Evolutionary conservation across 2,888 invertebrate species (phyloP).

Genomic region (Abscondita cerata): DNA sequence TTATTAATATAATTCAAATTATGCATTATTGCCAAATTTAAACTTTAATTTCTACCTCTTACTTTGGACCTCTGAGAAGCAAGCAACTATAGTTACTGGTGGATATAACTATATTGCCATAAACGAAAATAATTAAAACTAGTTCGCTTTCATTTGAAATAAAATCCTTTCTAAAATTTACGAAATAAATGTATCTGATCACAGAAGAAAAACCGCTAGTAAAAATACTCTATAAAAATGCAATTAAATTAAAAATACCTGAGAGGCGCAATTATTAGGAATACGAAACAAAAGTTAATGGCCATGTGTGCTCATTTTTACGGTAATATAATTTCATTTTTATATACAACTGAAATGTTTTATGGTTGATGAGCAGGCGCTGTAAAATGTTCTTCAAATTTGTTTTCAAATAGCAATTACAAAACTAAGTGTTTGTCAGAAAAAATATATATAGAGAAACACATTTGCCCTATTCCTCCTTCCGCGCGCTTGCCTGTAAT

Average conservation of each 20-base stretch:
- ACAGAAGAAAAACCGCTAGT: too few species aligned
- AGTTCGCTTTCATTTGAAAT: too few species aligned
- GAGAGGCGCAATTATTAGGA: conserved; percentile 10
- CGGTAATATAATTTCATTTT: conserved; percentile 21
- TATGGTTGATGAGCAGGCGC: conserved; percentile 26
- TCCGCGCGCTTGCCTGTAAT: conserved; percentile 15
- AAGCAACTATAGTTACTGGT: too few species aligned
- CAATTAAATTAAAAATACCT: conserved; percentile 18
- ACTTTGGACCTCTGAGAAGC: too few species aligned
- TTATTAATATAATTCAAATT: too few species aligned
- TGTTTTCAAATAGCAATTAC: conserved; percentile 6
- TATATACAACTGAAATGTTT: conserved; percentile 26
- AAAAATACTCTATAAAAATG: not conserved
- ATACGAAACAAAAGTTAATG: conserved; percentile 21
- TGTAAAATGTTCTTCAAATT: conserved; percentile 4
- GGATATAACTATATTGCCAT: too few species aligned
- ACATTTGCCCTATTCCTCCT: not conserved
- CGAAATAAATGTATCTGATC: too few species aligned
- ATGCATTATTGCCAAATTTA: too few species aligned
- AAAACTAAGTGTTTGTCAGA: not conserved
- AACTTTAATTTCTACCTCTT: too few species aligned
- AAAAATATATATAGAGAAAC: too few species aligned
- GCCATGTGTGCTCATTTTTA: conserved; percentile 25
- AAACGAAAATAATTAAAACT: too few species aligned
- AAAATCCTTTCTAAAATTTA: too few species aligned